Base-by-base conservation (phyloP, 2,888 invertebrate genomes). In the Anorthoa munda region DNA sequence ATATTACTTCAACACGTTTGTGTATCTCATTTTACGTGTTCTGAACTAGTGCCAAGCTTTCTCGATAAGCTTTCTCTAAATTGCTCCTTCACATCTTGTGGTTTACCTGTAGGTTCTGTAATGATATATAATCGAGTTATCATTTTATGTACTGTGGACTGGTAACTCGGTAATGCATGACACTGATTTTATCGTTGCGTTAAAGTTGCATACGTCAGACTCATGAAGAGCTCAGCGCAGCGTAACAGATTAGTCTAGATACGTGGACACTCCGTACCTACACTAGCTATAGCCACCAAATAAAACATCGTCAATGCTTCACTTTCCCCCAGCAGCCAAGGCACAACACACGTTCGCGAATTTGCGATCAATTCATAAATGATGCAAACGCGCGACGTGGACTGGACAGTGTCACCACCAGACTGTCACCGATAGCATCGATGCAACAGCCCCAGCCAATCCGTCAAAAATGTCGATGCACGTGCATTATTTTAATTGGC, bases 1-100 rank as follows among this genome's bases (percentile, higher is more conserved):
- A 39, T 39, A 73, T 50, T 39, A 67, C 39, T 55, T 53, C 12
- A 55, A 70, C 39, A 56, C 12, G 66, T 63, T 61, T 51, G 26
- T 65, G 45, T 39, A 80, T 17, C 61, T 69, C 45, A 56, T 66
- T 56, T 82, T 45, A 78, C 77, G 60, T 65, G 58, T 83, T 75
- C 66, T 67, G 75, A 70, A 70, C 75, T 67, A 55, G 65, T 71
- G 75, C 81, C 76, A 75, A 71, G 84, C 76, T 83, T 83, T 81
- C 80, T 80, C 80, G 66, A 79, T 73, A 66, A 83, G 80, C 83
- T 80, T 81, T 81, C 84, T 75, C 84, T 80, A 83, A 83, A 80
- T 66, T 80, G 58, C 64, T 80, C 39, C 73, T 59, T 67, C 56
- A 51, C 58, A 70, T 71, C 80, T 81, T 73, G 69, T 65, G 61